Evolutionary conservation across 2,113 vertebrate genomes (phyloP).

Genomic region (human): DNA sequence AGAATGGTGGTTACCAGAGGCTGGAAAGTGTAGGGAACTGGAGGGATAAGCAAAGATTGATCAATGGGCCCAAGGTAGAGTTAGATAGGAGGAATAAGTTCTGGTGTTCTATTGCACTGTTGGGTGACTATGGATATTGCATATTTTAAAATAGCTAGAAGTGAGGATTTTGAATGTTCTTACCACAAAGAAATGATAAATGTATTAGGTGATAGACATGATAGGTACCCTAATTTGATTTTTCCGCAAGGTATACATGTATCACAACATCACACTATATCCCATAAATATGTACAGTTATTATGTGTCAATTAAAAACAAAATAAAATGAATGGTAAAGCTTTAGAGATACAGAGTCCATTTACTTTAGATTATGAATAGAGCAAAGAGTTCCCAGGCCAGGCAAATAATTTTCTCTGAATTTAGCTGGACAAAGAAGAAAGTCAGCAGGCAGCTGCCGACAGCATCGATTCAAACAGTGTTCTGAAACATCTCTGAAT

Average conservation of each 20-base stretch:
- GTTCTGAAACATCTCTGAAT: neutral
- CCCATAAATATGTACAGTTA: neutral
- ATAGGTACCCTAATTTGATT: neutral
- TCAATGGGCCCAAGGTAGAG: neutral
- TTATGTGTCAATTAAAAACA: neutral
- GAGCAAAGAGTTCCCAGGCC: neutral
- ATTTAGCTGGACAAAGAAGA: neutral
- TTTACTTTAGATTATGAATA: neutral
- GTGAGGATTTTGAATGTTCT: neutral
- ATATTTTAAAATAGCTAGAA: neutral
- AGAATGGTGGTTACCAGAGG: neutral
- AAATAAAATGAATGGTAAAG: neutral
- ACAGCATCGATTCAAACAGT: neutral
- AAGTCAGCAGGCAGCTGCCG: neutral
- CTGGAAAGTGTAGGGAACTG: neutral
- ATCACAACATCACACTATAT: neutral
- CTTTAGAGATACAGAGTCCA: neutral
- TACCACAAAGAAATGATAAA: neutral
- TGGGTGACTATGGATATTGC: neutral
- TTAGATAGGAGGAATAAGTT: neutral
- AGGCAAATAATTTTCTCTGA: neutral
- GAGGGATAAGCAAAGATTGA: neutral
- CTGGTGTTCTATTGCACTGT: neutral
- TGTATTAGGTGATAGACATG: neutral
- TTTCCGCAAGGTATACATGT: neutral